phyloP scores from a whole-genome alignment of 2,888 invertebrate species.

The Eulithis testata region DNA sequence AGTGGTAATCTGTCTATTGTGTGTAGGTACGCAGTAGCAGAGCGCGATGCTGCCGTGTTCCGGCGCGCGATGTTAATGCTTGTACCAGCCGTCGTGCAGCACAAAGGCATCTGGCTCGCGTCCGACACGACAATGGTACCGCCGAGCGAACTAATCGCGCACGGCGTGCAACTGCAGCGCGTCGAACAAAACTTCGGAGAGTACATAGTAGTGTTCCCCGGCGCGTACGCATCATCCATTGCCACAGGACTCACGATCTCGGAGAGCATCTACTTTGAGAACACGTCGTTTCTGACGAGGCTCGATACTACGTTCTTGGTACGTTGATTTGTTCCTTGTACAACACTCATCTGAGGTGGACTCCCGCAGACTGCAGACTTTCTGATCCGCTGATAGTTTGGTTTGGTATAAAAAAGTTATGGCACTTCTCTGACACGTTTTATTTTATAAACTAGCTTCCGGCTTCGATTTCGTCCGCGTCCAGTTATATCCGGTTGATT shows the following conservation, averaged over 20 bases:
- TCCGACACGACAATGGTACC: constrained; percentile 97
- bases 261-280: constrained; percentile 96
- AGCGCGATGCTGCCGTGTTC: constrained; percentile 89
- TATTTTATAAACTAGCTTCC: no score
- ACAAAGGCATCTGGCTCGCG: constrained; percentile 94
- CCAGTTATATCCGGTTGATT: no score
- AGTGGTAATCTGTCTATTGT: no score
- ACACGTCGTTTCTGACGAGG: constrained; percentile 90
- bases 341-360: no score
- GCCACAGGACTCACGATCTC: constrained; percentile 95
- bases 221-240: constrained; percentile 93
- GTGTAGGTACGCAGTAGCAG: constrained; percentile 91
- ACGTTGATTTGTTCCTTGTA: constrained; percentile 8
- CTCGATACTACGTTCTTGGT: constrained; percentile 91
- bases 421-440: no score
- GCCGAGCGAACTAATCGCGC: constrained; percentile 89
- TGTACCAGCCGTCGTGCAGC: constrained; percentile 92
- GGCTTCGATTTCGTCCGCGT: no score
- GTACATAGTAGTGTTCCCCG: constrained; percentile 94
- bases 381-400: no score
- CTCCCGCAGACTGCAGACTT: no score
- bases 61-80: constrained; percentile 89
- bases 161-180: constrained; percentile 91
- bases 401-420: no score
- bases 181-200: constrained; percentile 94